Evolutionary conservation across 2,797 vertebrate genomes (phyloP).

Genomic region (Acanthurus lineatus): DNA sequence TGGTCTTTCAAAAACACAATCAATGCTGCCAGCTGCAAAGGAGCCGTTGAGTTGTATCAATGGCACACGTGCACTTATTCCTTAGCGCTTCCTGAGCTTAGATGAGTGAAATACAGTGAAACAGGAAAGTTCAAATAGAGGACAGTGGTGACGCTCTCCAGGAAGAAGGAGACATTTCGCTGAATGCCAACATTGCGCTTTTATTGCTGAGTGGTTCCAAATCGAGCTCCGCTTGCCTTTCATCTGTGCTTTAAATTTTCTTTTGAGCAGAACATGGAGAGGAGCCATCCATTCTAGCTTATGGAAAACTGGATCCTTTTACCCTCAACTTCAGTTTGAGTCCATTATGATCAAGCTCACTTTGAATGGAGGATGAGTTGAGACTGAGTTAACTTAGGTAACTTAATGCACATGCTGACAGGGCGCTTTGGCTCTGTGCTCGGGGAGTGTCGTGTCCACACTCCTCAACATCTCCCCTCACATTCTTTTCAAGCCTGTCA

Average conservation of each 20-base stretch:
- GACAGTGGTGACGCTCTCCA: slow-evolving; percentile 49
- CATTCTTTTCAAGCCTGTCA: slow-evolving; percentile 1
- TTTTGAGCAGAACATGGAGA: slow-evolving; percentile 9
- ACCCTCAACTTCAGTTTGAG: slow-evolving; percentile 21
- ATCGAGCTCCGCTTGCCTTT: slow-evolving; percentile 30
- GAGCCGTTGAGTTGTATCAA: slow-evolving; percentile 12
- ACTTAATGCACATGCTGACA: slow-evolving; percentile 43
- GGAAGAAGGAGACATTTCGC: slow-evolving; percentile 2
- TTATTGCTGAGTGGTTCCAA: slow-evolving; percentile 34
- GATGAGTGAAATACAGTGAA: slow-evolving; percentile 20
- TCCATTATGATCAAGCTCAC: slow-evolving; percentile 34
- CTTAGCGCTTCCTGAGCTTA: neutral
- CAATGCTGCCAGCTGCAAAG: neutral
- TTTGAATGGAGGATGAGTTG: slow-evolving; percentile 35
- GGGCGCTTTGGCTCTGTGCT: slow-evolving; percentile 22
- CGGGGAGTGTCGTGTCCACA: slow-evolving; percentile 2
- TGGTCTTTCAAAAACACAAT: slow-evolving; percentile 14
- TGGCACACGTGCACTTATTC: neutral
- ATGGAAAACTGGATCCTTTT: slow-evolving; percentile 20
- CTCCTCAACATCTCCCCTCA: neutral
- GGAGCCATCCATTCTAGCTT: neutral
- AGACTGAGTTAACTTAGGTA: slow-evolving; percentile 20
- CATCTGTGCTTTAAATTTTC: slow-evolving; percentile 13
- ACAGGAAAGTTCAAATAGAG: slow-evolving; percentile 50
- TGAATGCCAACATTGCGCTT: slow-evolving; percentile 18